phyloP scores from a whole-genome alignment of 2,888 invertebrate species.

The Aphrophora alni region DNA sequence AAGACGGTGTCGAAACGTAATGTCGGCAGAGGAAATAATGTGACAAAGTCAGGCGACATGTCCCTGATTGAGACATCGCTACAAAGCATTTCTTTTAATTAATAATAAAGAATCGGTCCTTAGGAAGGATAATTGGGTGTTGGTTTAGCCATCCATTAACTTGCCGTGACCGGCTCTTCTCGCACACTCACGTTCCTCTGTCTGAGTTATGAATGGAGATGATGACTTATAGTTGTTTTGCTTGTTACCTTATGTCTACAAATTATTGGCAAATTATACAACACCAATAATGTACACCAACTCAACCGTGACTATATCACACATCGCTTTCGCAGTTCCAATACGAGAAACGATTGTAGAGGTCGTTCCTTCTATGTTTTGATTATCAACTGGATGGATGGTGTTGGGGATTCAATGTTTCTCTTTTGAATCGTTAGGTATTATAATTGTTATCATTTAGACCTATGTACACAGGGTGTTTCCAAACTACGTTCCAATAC shows the following conservation, averaged over 20 bases:
- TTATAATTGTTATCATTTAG: no score
- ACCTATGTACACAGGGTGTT: no score
- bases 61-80: neutral
- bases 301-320: neutral
- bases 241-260: slow-evolving; percentile 22
- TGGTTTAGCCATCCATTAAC: neutral
- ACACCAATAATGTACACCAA: slow-evolving; percentile 14
- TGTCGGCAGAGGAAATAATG: neutral
- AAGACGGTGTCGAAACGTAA: neutral
- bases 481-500: no score
- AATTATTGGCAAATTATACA: slow-evolving; percentile 34
- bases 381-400: no score
- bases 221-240: slow-evolving; percentile 18
- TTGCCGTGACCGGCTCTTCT: neutral
- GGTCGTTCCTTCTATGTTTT: no score
- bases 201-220: slow-evolving; percentile 20
- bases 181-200: neutral
- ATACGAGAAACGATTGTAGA: no score
- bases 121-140: neutral
- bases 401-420: no score
- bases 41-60: neutral
- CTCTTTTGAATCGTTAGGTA: no score
- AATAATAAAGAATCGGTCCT: neutral
- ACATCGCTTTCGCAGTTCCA: neutral
- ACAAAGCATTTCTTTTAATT: slow-evolving; percentile 4